Conservation (phyloP, 2,113 vertebrate species). For the Microcebus murinus region DNA sequence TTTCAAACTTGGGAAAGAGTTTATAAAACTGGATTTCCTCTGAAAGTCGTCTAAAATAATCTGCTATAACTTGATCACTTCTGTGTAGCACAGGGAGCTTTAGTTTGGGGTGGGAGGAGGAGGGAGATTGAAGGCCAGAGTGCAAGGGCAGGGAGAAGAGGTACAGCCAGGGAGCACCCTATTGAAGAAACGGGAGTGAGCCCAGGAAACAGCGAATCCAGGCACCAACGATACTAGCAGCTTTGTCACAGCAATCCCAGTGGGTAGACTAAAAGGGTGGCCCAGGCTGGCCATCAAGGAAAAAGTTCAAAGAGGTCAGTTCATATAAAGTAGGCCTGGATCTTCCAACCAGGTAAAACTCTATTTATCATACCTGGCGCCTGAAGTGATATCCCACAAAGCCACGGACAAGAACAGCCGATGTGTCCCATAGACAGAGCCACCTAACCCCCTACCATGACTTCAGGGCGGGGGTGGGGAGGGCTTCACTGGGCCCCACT, state of each 20-base stretch:
- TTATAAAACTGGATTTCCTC: neutral
- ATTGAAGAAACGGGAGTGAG: no score
- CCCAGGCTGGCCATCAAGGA: neutral
- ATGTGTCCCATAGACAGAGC: neutral
- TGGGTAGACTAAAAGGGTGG: neutral
- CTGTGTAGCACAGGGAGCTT: neutral
- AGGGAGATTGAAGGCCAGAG: neutral
- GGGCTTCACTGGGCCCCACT: neutral
- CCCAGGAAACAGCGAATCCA: neutral
- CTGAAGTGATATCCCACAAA: neutral
- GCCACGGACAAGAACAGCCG: neutral
- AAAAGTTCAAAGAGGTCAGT: neutral
- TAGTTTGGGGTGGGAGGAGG: accelerated
- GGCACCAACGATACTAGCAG: neutral
- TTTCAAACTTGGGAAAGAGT: conserved; percentile 1
- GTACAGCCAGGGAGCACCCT: neutral
- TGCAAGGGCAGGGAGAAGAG: accelerated
- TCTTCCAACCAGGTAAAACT: neutral
- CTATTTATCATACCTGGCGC: neutral
- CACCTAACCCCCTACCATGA: neutral
- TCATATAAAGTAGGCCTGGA: neutral
- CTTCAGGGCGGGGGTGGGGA: no score
- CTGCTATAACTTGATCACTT: neutral
- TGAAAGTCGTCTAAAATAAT: conserved; percentile 30
- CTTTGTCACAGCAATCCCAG: neutral